Base-by-base conservation (phyloP, 2,113 vertebrate genomes). In the Empidonax alnorum region DNA sequence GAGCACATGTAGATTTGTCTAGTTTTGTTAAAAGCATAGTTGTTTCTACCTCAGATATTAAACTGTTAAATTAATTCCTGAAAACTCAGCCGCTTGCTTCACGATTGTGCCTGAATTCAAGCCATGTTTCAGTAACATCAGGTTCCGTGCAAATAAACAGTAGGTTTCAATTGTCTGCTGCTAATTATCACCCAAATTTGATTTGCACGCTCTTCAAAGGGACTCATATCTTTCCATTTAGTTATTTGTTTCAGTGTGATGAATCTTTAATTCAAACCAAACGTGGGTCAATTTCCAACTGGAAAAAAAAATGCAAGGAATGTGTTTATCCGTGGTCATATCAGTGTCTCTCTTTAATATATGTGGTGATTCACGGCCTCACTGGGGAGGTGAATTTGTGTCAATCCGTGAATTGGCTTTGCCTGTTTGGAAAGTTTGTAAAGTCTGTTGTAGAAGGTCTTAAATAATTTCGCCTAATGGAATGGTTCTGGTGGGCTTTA, bases 261-360 rank as follows among this genome's bases (percentile, higher is more conserved):
- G 92, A 92, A 42, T 91, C 92, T 97, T 94, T 98, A 98, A 98
- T 97, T 96, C 93, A 92, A 97, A 96, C 97, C 97, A 98, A 98
- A 98, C 61, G 41, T 76, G 73, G 95, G 71, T 86, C 50, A 78
- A 3, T 95, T 96, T 88, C 91, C 91, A 44, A 89, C 76, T 75
- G 89, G 95, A 61, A 94, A 90, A 89, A 90, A 91, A 95, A 58
- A 53, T 7, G 63, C 1, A 0, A 86, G 94, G 96, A 96, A 96
- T 97, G 95, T 95, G 74, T 97, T 97, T 97, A 89, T 96, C 88
- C 39, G 0, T 19, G 23, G 93, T 93, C 72, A 37, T 93, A 94
- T 92, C 86, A 21, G 68, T 90, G 75, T 85, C 49, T 96, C 73
- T 58, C 55, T 75, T 73, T 74, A 52, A n/a, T 96, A 6, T 72